A percentile compares a stretch with the other conserved stretches of the same genome.
Conservation (phyloP, 2,888 invertebrate species). For the Sinopyrophorus schimmeli region DNA sequence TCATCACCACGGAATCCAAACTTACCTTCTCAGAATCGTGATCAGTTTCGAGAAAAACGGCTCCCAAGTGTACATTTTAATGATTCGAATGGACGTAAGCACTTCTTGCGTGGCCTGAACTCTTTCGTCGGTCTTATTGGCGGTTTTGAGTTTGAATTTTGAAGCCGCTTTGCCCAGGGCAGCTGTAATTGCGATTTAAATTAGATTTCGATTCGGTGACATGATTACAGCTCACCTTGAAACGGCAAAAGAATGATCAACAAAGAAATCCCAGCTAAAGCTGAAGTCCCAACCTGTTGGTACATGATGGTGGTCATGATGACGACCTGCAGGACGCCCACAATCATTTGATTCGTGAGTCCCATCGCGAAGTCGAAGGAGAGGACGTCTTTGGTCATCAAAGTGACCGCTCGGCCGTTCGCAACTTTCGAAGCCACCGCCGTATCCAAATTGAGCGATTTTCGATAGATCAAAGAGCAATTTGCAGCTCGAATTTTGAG, state of each 20-base stretch:
- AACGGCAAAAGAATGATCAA: constrained; percentile 51
- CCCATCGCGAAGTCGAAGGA: constrained; percentile 79
- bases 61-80: constrained; percentile 63
- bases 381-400: constrained; percentile 80
- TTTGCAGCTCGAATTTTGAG: constrained; percentile 71
- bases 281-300: constrained; percentile 55
- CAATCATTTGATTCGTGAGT: constrained; percentile 78
- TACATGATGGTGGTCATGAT: constrained; percentile 72
- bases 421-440: constrained; percentile 80
- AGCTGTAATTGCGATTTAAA: constrained; percentile 55
- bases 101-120: constrained; percentile 85
- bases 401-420: constrained; percentile 59
- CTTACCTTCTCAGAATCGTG: constrained; percentile 71
- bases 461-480: constrained; percentile 73
- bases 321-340: constrained; percentile 74
- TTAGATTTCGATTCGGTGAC: not conserved
- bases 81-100: constrained; percentile 76
- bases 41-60: constrained; percentile 76
- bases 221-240: constrained; percentile 43
- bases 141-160: constrained; percentile 21
- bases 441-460: constrained; percentile 72
- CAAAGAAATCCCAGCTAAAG: constrained; percentile 57
- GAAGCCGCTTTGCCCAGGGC: constrained; percentile 51
- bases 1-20: constrained; percentile 32
- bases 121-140: constrained; percentile 73